Conservation (phyloP, 2,888 invertebrate species). For the Andricus curvator region DNA sequence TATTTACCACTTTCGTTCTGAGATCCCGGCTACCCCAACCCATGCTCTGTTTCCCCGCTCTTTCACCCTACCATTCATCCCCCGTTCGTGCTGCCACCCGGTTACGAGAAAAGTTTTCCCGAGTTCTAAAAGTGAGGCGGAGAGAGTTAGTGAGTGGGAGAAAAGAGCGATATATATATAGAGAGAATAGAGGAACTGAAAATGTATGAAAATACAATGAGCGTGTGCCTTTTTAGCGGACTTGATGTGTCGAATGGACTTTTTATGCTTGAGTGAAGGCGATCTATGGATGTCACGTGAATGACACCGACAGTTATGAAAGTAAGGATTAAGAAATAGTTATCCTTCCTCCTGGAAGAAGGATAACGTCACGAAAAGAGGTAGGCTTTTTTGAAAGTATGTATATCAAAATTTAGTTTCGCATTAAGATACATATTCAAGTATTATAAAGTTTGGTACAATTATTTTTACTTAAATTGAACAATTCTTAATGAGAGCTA, state of each 20-base stretch:
- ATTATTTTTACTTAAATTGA: too few relatives aligned
- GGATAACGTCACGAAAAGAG: not conserved
- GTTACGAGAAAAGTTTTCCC: conserved; percentile 68
- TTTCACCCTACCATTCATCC: conserved; percentile 50
- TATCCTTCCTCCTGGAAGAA: conserved; percentile 12
- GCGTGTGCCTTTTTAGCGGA: conserved; percentile 22
- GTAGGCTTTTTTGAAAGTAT: not conserved
- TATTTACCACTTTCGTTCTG: conserved; percentile 55
- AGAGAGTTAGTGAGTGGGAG: conserved; percentile 1
- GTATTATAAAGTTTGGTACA: too few relatives aligned
- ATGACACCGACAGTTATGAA: conserved; percentile 13
- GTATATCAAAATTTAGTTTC: too few relatives aligned
- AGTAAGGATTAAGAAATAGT: conserved; percentile 8
- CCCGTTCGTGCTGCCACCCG: conserved; percentile 56
- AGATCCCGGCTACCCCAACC: conserved; percentile 51
- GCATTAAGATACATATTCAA: too few relatives aligned
- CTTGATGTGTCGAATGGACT: conserved; percentile 22
- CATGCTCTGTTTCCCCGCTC: conserved; percentile 47
- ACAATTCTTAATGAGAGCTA: too few relatives aligned
- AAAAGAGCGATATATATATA: conserved; percentile 7
- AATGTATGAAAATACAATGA: not conserved
- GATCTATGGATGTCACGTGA: conserved; percentile 20
- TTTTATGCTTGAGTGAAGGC: conserved; percentile 15
- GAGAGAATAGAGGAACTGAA: conserved; percentile 10
- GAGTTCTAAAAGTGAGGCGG: conserved; percentile 41